Evolutionary conservation across 2,888 invertebrate genomes (phyloP), one percentile per base, ranked within the genome.

Genomic region (Pyrochroa serraticornis): DNA sequence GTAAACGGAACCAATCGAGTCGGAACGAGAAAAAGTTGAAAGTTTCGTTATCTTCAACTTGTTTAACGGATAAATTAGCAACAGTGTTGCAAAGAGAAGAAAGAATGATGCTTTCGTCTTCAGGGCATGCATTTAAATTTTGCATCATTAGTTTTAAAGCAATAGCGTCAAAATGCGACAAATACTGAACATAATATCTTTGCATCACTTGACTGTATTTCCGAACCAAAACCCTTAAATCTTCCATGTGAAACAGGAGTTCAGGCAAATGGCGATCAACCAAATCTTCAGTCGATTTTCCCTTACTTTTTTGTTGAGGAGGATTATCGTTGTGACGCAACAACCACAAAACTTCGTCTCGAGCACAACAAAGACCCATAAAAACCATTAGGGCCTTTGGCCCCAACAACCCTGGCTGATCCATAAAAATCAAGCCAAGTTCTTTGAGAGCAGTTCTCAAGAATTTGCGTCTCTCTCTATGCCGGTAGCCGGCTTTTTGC

Each of bases 271-370:
- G 97, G 51, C 97, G 85, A 77, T 98, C 98, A 0, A 96, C 92
- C 51, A 98, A 82, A 80, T 96, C 96, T 79, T 96, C 96, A n/a
- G 91, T 87, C 8, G 90, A 87, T 79, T 92, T 92, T 39, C 78
- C 80, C 81, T 95, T 95, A 9, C 88, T 88, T 77, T 92, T 93
- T 65, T 91, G 87, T 53, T 85, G 83, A 1, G 97, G 97, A 34
- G 95, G 96, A 81, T 97, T 97, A 70, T 96, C 96, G 76, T 93
- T 93, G 77, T 99, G 99, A 48, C 99, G 85, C 39, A 99, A 78
- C 42, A 99, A 83, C 99, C 99, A 99, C 45, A 92, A 86, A 13
- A 99, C 93, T 82, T 99, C 99, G 83, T 99, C 99, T 69, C 98
- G 85, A 0, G 97, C 91, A 78, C 95, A 91, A 62, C 95, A 95